Evolutionary conservation across 30 jellyfish, hydroid and myxozoan species (phyloP).

Genomic region (Hydractinia symbiolongicarpus): DNA sequence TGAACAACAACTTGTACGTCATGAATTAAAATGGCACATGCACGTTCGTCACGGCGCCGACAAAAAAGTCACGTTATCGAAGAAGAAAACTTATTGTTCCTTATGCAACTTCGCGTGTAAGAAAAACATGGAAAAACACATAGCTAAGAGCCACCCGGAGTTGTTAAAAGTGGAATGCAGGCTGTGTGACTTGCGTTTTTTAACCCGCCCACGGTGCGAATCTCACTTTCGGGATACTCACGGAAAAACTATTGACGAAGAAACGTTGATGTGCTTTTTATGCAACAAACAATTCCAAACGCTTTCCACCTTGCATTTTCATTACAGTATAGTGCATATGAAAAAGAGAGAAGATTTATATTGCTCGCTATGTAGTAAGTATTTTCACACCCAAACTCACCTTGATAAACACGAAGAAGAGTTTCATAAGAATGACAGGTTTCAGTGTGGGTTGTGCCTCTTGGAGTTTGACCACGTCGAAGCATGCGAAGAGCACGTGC

Average conservation of each 20-base stretch:
- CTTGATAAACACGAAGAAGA: constrained; percentile 31
- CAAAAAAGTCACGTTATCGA: neutral
- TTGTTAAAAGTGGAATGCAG: constrained; percentile 31
- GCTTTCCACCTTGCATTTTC: constrained; percentile 11
- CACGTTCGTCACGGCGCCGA: constrained; percentile 19
- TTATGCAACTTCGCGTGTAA: constrained; percentile 18
- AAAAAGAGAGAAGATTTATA: constrained; percentile 7
- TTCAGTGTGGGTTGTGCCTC: constrained; percentile 37
- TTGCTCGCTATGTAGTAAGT: constrained; percentile 28
- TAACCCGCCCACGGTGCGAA: constrained; percentile 9
- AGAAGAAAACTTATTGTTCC: constrained; percentile 8
- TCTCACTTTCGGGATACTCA: constrained; percentile 25
- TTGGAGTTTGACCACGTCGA: constrained; percentile 27
- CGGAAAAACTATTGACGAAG: constrained; percentile 37
- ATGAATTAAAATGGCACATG: constrained; percentile 36
- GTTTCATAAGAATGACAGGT: constrained; percentile 31
- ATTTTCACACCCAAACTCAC: constrained; percentile 16
- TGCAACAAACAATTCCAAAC: constrained; percentile 36
- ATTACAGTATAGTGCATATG: constrained; percentile 28
- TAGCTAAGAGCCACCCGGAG: constrained; percentile 13
- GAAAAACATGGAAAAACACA: constrained; percentile 25
- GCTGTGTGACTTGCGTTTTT: constrained; percentile 27
- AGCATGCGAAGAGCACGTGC: constrained; percentile 22
- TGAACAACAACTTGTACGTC: constrained; percentile 12
- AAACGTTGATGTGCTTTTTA: constrained; percentile 8